Percentiles rank a stretch among this genome's conserved stretches.
Evolutionary conservation across 2,113 vertebrate genomes (phyloP).

Genomic region (Carassius carassius): DNA sequence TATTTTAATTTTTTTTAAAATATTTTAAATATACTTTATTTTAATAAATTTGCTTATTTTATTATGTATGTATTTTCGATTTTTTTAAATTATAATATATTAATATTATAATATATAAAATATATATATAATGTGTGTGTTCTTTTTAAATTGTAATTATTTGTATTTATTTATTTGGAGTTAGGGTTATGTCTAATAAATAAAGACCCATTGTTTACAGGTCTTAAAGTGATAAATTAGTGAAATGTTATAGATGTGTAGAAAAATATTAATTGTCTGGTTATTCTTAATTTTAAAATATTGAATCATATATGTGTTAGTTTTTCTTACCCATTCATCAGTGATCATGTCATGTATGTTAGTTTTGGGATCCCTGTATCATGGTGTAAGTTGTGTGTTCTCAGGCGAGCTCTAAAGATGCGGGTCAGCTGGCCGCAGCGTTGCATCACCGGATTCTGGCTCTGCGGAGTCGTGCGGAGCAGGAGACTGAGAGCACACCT

Average conservation of each 20-base stretch:
- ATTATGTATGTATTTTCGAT: too few relatives aligned
- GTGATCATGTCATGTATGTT: not conserved
- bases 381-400: not conserved
- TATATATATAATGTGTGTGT: too few relatives aligned
- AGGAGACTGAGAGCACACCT: conserved; percentile 79
- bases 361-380: not conserved
- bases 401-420: conserved; percentile 96
- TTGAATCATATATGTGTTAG: not conserved
- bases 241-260: not conserved
- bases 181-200: too few relatives aligned
- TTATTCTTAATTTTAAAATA: not conserved
- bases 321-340: not conserved
- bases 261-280: not conserved
- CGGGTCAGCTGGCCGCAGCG: conserved; percentile 91
- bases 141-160: too few relatives aligned
- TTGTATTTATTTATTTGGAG: too few relatives aligned
- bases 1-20: too few relatives aligned
- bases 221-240: not conserved
- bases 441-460: conserved; percentile 95
- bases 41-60: too few relatives aligned
- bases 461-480: conserved; percentile 87
- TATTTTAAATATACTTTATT: too few relatives aligned
- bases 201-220: not conserved
- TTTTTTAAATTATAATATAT: too few relatives aligned
- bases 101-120: too few relatives aligned